Conservation (phyloP, 1,140 invertebrate species). For the Drosophila willistoni region DNA sequence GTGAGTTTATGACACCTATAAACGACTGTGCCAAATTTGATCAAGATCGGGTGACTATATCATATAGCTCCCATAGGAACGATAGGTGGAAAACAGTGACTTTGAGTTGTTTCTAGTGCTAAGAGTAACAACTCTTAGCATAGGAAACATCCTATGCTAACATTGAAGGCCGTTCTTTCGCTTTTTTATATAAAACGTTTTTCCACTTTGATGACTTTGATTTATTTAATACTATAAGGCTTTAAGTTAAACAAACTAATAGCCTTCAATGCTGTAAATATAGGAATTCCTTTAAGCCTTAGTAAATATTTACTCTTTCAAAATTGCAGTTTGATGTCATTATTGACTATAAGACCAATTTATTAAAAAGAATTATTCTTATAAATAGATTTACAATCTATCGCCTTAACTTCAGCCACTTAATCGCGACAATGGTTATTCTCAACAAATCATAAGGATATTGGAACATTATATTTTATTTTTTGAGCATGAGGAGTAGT, state of each 20-base stretch:
- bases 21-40: too few species aligned
- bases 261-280: constrained; percentile 85
- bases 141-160: too few species aligned
- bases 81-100: too few species aligned
- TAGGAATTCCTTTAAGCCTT: constrained; percentile 83
- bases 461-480: constrained; percentile 90
- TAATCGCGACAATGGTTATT: constrained; percentile 85
- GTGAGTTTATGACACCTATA: too few species aligned
- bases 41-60: too few species aligned
- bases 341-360: constrained; percentile 83
- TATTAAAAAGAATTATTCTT: constrained; percentile 83
- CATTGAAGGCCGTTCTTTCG: too few species aligned
- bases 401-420: constrained; percentile 84
- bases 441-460: constrained; percentile 91
- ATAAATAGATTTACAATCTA: constrained; percentile 86
- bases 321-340: constrained; percentile 85
- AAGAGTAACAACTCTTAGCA: too few species aligned
- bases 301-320: constrained; percentile 81
- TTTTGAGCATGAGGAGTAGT: constrained; percentile 88
- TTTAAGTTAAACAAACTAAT: constrained; percentile 86
- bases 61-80: too few species aligned
- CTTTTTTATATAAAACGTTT: too few species aligned
- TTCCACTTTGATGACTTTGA: too few species aligned
- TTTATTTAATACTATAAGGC: constrained; percentile 83
- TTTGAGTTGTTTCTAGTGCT: too few species aligned